Conservation (phyloP, 2,888 invertebrate species). For the Ptilodon capucinus region DNA sequence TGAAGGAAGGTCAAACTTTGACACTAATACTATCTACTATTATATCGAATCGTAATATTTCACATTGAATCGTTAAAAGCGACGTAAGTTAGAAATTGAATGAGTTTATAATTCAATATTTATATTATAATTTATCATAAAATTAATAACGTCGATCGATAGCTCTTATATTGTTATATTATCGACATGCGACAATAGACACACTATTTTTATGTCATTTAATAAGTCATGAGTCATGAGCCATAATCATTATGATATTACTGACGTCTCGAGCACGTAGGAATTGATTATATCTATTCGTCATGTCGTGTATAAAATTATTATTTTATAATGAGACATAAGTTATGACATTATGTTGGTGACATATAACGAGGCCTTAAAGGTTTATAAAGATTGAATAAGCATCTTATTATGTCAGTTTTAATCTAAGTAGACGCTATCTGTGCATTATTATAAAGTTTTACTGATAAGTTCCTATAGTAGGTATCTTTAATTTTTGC, state of each 20-base stretch:
- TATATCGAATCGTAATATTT: constrained; percentile 4
- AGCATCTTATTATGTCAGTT: neutral
- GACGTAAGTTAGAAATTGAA: constrained; percentile 4
- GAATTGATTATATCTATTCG: constrained; percentile 9
- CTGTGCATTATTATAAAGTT: too few species aligned
- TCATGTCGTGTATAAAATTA: constrained; percentile 3
- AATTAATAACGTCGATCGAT: constrained; percentile 7
- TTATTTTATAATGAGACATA: constrained; percentile 13
- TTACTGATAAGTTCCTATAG: too few species aligned
- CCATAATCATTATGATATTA: constrained; percentile 1
- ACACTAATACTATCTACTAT: neutral
- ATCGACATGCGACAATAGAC: constrained; percentile 12
- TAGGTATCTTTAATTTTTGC: too few species aligned
- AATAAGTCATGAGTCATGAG: neutral
- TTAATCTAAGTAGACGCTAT: neutral
- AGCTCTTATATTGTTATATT: neutral
- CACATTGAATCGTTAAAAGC: constrained; percentile 18
- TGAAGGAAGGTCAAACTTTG: too few species aligned
- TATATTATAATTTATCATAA: constrained; percentile 8
- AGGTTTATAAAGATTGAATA: neutral
- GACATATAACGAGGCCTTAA: constrained; percentile 3
- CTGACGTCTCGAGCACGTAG: neutral
- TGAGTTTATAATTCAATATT: neutral
- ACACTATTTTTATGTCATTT: neutral
- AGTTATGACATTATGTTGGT: constrained; percentile 7